Evolutionary conservation across 2,797 vertebrate genomes (phyloP).

Genomic region (Enteromius viviparus): DNA sequence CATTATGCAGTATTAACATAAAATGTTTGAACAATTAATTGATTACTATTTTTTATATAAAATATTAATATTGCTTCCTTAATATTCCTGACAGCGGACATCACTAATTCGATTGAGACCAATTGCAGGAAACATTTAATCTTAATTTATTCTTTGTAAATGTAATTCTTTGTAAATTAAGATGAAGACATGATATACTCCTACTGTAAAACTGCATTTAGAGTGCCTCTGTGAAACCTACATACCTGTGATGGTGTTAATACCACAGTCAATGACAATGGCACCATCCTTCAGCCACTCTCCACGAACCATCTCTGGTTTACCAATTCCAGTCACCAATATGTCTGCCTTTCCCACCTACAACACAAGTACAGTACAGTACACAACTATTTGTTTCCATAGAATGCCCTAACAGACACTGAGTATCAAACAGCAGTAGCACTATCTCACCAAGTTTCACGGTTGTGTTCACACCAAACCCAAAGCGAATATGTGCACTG

Average conservation of each 20-base stretch:
- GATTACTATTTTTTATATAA: no score
- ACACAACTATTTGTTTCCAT: no score
- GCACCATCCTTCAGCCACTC: conserved; percentile 97
- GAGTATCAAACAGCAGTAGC: no score
- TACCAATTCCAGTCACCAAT: conserved; percentile 92
- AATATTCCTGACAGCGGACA: background rate
- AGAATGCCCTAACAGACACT: no score
- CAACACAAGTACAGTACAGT: conserved; percentile 16
- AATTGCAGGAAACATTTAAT: background rate
- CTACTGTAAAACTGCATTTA: background rate
- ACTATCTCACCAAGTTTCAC: no score
- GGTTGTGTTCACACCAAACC: no score
- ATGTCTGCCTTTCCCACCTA: conserved; percentile 94
- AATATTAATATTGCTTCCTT: no score
- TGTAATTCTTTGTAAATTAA: background rate
- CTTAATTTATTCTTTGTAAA: no score
- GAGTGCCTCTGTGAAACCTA: background rate
- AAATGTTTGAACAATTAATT: background rate
- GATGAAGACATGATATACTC: background rate
- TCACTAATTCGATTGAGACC: background rate
- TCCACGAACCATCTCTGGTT: conserved; percentile 94
- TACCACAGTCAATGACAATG: conserved; percentile 96
- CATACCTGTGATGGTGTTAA: conserved; percentile 92
- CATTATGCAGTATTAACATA: background rate
- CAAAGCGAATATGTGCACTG: no score